Percentiles rank a stretch among this genome's conserved stretches.
phyloP scores from a whole-genome alignment of 1,140 invertebrate genomes.

The Pogonomyrmex barbatus region DNA sequence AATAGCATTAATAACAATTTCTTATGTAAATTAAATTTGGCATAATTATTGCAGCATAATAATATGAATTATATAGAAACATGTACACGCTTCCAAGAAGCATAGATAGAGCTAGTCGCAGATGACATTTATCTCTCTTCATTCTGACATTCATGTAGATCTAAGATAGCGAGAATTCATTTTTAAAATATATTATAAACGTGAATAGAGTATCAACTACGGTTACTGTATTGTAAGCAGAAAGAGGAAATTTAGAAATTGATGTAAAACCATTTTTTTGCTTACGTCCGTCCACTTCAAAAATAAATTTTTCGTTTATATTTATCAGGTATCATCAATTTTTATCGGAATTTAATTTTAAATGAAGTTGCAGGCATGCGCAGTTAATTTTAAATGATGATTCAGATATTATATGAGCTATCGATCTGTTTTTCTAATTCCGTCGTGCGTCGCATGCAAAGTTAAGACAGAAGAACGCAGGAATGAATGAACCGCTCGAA shows the following conservation, averaged over 20 bases:
- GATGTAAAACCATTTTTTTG: background rate
- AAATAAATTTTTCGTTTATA: background rate
- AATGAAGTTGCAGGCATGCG: too few relatives aligned
- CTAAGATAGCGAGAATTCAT: background rate
- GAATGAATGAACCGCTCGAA: constrained; percentile 12
- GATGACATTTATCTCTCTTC: constrained; percentile 29
- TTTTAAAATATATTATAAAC: background rate
- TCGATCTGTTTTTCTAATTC: background rate
- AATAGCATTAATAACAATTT: background rate
- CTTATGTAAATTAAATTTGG: constrained; percentile 31
- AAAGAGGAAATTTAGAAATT: background rate
- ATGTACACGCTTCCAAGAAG: background rate
- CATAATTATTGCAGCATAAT: background rate
- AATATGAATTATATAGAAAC: constrained; percentile 15
- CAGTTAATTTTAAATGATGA: background rate
- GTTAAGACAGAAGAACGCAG: background rate
- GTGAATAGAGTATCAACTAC: background rate
- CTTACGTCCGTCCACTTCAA: background rate
- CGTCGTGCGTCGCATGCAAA: background rate
- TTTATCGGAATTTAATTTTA: background rate
- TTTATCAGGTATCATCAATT: background rate
- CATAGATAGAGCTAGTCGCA: background rate
- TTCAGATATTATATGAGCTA: background rate
- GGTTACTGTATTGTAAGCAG: background rate
- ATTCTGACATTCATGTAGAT: constrained; percentile 32